Percentiles rank a stretch among this genome's conserved stretches.
phyloP scores from a whole-genome alignment of 2,797 vertebrate genomes.

The Hydrocynus forskahlii region DNA sequence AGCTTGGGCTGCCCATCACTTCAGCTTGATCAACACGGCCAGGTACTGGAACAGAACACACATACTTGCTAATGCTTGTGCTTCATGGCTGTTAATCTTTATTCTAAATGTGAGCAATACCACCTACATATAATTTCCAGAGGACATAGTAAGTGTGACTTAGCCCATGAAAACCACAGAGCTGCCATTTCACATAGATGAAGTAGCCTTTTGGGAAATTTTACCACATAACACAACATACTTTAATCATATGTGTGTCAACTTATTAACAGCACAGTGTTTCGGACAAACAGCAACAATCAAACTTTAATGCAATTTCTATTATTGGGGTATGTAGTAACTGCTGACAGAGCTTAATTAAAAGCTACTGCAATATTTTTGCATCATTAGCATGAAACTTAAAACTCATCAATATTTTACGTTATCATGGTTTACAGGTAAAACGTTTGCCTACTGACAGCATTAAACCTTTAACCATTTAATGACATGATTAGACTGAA shows the following conservation, averaged over 20 bases:
- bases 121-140: not conserved
- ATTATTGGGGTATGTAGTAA: no score
- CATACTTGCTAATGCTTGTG: not conserved
- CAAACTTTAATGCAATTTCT: no score
- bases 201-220: not conserved
- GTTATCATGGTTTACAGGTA: no score
- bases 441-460: no score
- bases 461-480: no score
- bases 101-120: not conserved
- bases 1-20: slow-evolving; percentile 44
- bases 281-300: no score
- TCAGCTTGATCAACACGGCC: slow-evolving; percentile 17
- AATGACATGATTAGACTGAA: no score
- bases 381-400: no score
- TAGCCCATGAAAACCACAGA: not conserved
- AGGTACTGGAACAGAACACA: slow-evolving; percentile 17
- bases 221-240: not conserved
- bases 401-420: no score
- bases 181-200: not conserved
- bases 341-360: no score
- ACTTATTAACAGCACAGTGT: no score
- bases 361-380: no score
- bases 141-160: not conserved
- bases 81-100: not conserved
- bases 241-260: not conserved